A percentile compares a stretch with the other conserved stretches of the same genome.
Conservation (phyloP, 2,797 vertebrate genomes). For the Cynodonichthys magdalenae region DNA sequence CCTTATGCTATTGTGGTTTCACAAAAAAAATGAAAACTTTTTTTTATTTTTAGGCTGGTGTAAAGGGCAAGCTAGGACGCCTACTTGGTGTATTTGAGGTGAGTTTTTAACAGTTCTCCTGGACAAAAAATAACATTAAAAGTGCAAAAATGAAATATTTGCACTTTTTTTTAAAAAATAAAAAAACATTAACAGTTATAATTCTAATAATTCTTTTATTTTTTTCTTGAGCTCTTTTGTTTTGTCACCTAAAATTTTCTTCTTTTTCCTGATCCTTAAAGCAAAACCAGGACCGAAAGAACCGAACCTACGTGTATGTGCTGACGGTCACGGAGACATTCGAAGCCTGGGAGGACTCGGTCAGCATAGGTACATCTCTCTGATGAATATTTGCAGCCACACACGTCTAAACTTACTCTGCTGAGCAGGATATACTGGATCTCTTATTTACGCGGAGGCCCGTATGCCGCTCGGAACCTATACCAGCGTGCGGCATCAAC, state of each 20-base stretch:
- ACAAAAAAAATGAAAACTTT: background rate
- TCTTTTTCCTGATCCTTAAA: slow-evolving; percentile 57
- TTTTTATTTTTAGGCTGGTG: slow-evolving; percentile 86
- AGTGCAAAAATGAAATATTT: background rate
- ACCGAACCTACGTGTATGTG: slow-evolving; percentile 96
- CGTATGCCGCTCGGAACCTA: background rate
- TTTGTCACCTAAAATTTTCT: too few relatives aligned
- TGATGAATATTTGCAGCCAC: slow-evolving; percentile 5
- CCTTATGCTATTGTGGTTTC: background rate
- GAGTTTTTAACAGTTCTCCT: slow-evolving; percentile 52
- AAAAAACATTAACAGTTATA: too few relatives aligned
- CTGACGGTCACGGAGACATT: slow-evolving; percentile 96
- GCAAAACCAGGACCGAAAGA: slow-evolving; percentile 98
- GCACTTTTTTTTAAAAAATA: too few relatives aligned
- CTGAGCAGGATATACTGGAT: slow-evolving; percentile 1
- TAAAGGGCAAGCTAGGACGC: slow-evolving; percentile 95
- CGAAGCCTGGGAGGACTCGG: slow-evolving; percentile 98
- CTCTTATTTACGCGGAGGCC: slow-evolving; percentile 29
- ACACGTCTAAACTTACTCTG: background rate
- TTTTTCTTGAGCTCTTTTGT: too few relatives aligned
- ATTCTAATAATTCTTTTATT: too few relatives aligned
- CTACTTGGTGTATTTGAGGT: slow-evolving; percentile 98
- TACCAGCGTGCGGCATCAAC: slow-evolving; percentile 37
- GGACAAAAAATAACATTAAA: background rate
- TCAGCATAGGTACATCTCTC: slow-evolving; percentile 89